Base-by-base conservation (phyloP, 1,140 invertebrate species). In the Lasaia peninsularis region DNA sequence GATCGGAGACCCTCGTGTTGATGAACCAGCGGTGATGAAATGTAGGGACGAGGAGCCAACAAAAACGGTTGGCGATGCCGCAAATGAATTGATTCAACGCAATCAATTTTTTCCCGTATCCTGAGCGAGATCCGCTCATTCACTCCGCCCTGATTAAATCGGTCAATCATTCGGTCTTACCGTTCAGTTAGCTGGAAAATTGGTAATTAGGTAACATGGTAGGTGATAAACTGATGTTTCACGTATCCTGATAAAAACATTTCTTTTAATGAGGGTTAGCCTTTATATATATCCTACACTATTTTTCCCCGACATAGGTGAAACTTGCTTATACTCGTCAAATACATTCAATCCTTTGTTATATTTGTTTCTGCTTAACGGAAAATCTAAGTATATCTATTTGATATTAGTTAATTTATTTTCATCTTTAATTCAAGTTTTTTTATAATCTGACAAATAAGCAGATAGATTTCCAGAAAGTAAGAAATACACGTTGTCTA, bases 181-280 rank as follows among this genome's bases (percentile, higher is more conserved):
- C 78, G 75, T 84, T 78, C 80, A 84, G 63, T 80, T 80, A 77
- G 71, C 82, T 82, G 79, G 82, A 86, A 86, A 86, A 86, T 86
- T 84, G 76, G 80, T 86, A 86, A 86, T 86, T 82, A 83, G 78
- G 18, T 44, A 44, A 18, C 37, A 73, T 82, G 67, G 59, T 69
- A 79, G 75, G 80, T 80, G 82, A 86, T 86, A 84, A 78, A 24
- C 53, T 52, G 16, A 44, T 16, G 16, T 44, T 44, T 44, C 18
- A 10, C 37, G 8, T 44, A 14, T 16, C 18, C 8, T 9, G 37
- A 44, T 44, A 44, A 44, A 44, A 18, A 20, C 18, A 44, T 18
- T 20, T 11, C 16, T 18, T 7, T 44, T 10, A 20, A 10, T 44
- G 16, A 18, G 9, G 10, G 2, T 3, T 7, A 14, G 10, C 10